These are phyloP conservation scores for Halcyon malimbica DNA, from an alignment of 2,113 vertebrate species.

Conservation along the genomic window DNA sequence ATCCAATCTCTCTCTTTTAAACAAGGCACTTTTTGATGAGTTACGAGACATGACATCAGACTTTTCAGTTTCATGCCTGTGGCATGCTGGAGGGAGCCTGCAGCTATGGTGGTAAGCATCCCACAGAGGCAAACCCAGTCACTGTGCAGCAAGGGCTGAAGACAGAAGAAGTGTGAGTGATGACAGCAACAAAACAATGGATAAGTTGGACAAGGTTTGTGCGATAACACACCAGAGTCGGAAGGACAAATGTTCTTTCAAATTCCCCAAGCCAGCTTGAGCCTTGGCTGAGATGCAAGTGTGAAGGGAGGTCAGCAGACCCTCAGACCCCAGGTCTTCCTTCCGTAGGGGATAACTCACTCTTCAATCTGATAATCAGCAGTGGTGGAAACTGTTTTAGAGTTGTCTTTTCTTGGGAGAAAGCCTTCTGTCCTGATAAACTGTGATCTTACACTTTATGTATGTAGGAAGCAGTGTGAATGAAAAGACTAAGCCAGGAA, in stretches of 20 bases:
- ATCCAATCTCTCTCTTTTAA: constrained; percentile 37
- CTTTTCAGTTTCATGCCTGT: constrained; percentile 51
- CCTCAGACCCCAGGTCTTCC: neutral
- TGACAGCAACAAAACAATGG: neutral
- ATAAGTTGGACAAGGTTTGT: neutral
- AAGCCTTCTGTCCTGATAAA: neutral
- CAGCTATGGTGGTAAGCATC: neutral
- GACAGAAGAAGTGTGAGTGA: neutral
- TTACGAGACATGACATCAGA: constrained; percentile 65
- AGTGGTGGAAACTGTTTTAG: neutral
- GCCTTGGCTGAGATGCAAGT: neutral
- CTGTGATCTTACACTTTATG: neutral
- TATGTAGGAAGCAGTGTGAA: neutral
- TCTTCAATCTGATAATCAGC: neutral
- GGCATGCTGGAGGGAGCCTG: neutral
- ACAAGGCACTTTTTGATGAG: constrained; percentile 60
- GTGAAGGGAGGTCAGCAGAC: neutral
- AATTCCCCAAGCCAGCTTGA: neutral
- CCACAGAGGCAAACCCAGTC: neutral
- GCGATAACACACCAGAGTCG: neutral
- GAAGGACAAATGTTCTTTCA: neutral
- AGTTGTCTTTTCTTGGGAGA: neutral
- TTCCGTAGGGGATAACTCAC: neutral
- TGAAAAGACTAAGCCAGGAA: neutral
- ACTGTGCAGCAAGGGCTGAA: neutral